Evolutionary conservation across 1,140 invertebrate genomes (phyloP).

Genomic region (Hyles euphorbiae): DNA sequence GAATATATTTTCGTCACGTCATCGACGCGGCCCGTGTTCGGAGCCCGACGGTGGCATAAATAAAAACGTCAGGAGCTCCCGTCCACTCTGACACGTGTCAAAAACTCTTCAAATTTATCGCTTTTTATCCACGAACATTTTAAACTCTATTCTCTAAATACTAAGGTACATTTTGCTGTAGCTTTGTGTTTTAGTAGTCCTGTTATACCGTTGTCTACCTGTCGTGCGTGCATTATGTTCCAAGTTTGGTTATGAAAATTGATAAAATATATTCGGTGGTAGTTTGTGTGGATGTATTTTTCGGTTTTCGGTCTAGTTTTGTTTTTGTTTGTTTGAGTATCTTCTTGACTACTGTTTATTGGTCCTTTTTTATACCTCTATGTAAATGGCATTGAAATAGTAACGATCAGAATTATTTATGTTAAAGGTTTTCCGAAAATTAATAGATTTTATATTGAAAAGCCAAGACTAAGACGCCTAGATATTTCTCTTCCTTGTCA

Average conservation of each 20-base stretch:
- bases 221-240: slow-evolving; percentile 61
- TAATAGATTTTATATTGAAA: too few relatives aligned
- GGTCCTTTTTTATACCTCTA: too few relatives aligned
- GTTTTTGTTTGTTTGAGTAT: background rate
- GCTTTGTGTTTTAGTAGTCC: background rate
- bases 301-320: background rate
- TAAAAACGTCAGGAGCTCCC: slow-evolving; percentile 65
- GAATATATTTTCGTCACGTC: too few relatives aligned
- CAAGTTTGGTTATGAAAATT: slow-evolving; percentile 49
- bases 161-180: slow-evolving; percentile 23
- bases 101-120: slow-evolving; percentile 46
- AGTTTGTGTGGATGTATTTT: too few relatives aligned
- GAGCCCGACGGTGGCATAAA: slow-evolving; percentile 32
- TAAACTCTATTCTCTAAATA: slow-evolving; percentile 12
- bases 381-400: too few relatives aligned
- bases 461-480: too few relatives aligned
- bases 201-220: slow-evolving; percentile 41
- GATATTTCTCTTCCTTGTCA: too few relatives aligned
- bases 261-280: slow-evolving; percentile 27
- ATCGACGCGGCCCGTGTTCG: too few relatives aligned
- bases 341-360: too few relatives aligned
- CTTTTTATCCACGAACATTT: slow-evolving; percentile 10
- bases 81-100: slow-evolving; percentile 59
- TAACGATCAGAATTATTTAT: too few relatives aligned
- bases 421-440: too few relatives aligned